Base-by-base conservation (phyloP, 2,797 vertebrate species). In the Nothura maculosa region DNA sequence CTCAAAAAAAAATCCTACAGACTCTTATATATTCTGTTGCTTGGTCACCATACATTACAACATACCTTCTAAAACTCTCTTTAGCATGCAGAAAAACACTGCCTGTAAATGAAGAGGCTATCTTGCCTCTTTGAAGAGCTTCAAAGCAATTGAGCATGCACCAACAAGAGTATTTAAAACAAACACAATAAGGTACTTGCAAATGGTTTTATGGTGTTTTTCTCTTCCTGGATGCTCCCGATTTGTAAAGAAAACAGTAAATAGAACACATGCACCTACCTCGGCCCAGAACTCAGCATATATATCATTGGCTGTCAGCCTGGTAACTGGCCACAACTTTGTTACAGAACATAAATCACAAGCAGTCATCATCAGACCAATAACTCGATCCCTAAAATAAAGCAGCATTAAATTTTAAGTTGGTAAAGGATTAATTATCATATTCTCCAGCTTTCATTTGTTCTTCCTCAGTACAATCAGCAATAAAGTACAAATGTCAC, bases 281-380 rank as follows among this genome's bases (percentile, higher is more conserved):
- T 99, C 99, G 60, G 99, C 98, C 99, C 99, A 99, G 98, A 99
- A 99, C 95, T 99, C 99, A 1, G 99, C 99, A 73, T 99, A 99
- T 97, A 99, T 99, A 91, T 99, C 99, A 13, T 99, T 99, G 85
- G 99, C 99, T 0, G 98, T 99, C 97, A 99, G 90, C 94, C 98
- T 98, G 87, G 99, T 99, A 93, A 99, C 98, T 20, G 98, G 98
- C 99, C 99, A 99, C 79, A 99, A 96, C 96, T 99, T 99, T 67
- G 99, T 99, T 83, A 99, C 99, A 87, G 99, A 99, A 94, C 99
- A 99, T 81, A 99, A 98, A 97, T 99, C 99, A 98, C 99, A 99
- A 94, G 99, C 99, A 10, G 99, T 99, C 99, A 99, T 99, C 99
- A 99, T 99, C 98, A 99, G 98, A 91, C 99, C 99, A 94, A 99